Evolutionary conservation across 2,113 vertebrate species (phyloP).

Genomic region (Tauraco erythrolophus): DNA sequence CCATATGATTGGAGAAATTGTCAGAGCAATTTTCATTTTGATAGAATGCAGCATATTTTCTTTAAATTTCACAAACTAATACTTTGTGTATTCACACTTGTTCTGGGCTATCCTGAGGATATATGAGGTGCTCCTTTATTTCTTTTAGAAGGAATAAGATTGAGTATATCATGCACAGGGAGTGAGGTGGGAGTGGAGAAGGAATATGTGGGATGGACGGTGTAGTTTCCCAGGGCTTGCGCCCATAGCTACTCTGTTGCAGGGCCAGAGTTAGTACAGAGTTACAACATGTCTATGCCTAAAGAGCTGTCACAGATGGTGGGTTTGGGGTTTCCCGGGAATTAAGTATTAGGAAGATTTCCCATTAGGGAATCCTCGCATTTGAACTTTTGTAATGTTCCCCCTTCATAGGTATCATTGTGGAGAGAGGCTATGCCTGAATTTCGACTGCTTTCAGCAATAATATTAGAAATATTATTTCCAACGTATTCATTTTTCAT

Average conservation of each 20-base stretch:
- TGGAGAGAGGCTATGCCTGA: background rate
- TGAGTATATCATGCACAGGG: background rate
- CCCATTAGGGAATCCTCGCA: background rate
- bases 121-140: background rate
- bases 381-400: background rate
- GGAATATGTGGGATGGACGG: background rate
- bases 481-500: background rate
- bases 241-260: background rate
- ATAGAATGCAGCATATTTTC: background rate
- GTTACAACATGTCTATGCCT: background rate
- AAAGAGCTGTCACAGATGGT: fast-evolving
- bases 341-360: background rate
- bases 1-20: background rate
- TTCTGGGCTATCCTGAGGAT: background rate
- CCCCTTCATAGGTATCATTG: background rate
- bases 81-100: background rate
- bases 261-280: background rate
- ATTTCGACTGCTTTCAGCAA: background rate
- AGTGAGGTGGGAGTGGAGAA: background rate
- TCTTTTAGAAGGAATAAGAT: background rate
- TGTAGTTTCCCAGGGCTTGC: background rate
- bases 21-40: background rate
- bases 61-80: background rate
- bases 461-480: background rate
- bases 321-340: background rate